Conservation (phyloP, 2,888 invertebrate genomes). For the Cremastinae sp. region DNA sequence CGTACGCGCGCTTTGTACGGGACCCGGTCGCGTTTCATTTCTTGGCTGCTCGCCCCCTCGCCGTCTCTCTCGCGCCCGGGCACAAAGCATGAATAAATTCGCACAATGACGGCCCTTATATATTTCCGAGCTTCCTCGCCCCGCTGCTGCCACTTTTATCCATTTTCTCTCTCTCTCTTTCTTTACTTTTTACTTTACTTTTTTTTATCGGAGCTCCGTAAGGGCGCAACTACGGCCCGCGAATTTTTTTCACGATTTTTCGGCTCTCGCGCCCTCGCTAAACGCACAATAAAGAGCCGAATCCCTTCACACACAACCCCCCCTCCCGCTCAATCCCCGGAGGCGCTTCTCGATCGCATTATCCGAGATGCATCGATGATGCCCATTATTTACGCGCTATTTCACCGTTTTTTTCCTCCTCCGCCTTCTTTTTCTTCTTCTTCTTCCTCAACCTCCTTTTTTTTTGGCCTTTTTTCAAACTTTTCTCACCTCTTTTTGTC, state of each 20-base stretch:
- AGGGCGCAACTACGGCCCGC: neutral
- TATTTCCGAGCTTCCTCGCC: slow-evolving; percentile 20
- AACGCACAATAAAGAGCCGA: slow-evolving; percentile 60
- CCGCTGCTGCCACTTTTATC: neutral
- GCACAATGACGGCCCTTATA: slow-evolving; percentile 56
- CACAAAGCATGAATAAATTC: slow-evolving; percentile 58
- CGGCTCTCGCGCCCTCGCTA: slow-evolving; percentile 30
- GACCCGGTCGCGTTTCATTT: slow-evolving; percentile 52
- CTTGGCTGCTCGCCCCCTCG: slow-evolving; percentile 24
- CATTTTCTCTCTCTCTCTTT: slow-evolving; percentile 3
- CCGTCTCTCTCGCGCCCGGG: slow-evolving; percentile 8
- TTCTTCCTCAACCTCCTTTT: neutral
- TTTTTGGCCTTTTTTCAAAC: too few species aligned
- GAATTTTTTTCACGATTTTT: slow-evolving; percentile 23
- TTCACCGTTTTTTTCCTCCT: slow-evolving; percentile 59
- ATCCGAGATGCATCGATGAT: slow-evolving; percentile 57
- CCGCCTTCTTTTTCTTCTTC: neutral
- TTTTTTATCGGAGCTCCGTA: neutral
- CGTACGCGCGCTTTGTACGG: slow-evolving; percentile 43
- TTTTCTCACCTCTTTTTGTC: too few species aligned
- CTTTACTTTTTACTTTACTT: slow-evolving; percentile 1
- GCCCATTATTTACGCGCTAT: slow-evolving; percentile 64
- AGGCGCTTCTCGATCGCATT: slow-evolving; percentile 46
- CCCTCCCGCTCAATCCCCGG: slow-evolving; percentile 43
- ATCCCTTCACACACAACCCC: too few species aligned